These are phyloP conservation scores for Pseudois nayaur DNA, from an alignment of 2,113 vertebrate genomes.

Conservation along the genomic window DNA sequence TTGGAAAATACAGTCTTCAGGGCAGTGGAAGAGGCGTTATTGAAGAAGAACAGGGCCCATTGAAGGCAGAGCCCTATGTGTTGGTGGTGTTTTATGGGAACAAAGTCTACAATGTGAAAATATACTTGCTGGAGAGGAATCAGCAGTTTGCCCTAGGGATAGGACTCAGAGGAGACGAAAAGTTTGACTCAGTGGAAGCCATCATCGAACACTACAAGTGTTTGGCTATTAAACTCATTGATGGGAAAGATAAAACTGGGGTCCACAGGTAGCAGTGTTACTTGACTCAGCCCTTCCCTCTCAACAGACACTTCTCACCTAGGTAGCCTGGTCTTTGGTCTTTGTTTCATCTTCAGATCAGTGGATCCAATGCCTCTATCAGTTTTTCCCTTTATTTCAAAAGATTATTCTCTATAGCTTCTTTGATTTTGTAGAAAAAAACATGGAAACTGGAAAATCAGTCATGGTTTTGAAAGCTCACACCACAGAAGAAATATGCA, in stretches of 20 bases:
- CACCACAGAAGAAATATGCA: not conserved
- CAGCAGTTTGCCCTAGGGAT: conserved; percentile 87
- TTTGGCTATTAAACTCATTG: conserved; percentile 86
- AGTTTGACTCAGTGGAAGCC: conserved; percentile 88
- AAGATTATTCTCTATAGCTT: not conserved
- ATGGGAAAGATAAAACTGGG: conserved; percentile 80
- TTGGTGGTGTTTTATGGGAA: conserved; percentile 86
- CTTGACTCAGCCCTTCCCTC: conserved; percentile 79
- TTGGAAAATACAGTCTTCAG: not conserved
- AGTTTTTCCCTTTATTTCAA: not conserved
- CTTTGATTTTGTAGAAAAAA: not conserved
- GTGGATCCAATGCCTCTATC: not conserved
- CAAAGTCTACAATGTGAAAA: conserved; percentile 92
- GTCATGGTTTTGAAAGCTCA: not conserved
- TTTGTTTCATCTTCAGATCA: not conserved
- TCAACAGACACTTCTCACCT: conserved; percentile 4
- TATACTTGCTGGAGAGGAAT: conserved; percentile 84
- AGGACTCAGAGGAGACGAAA: conserved; percentile 84
- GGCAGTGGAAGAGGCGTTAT: not conserved
- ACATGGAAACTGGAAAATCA: not conserved
- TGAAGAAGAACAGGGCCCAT: not conserved
- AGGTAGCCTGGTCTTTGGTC: not conserved
- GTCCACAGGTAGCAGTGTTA: conserved; percentile 82
- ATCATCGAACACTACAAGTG: conserved; percentile 89
- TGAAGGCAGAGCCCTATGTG: conserved; percentile 85